These are phyloP conservation scores for Synergus japonicus DNA, from an alignment of 2,888 invertebrate species.

Conservation along the genomic window DNA sequence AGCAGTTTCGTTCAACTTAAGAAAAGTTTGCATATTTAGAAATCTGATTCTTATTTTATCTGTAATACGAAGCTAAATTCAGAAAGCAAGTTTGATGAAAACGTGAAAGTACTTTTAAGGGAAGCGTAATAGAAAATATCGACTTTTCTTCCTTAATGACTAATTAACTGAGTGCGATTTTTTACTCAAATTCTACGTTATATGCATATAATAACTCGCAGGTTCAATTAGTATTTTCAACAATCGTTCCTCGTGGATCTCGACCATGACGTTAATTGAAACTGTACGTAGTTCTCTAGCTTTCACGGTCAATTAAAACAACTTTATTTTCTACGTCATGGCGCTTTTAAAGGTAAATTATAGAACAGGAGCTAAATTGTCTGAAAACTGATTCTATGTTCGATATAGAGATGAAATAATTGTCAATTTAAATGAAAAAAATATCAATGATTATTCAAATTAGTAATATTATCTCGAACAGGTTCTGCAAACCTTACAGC, in stretches of 20 bases:
- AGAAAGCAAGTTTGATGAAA: not conserved
- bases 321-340: not conserved
- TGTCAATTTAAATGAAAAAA: conserved; percentile 37
- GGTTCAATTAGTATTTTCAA: conserved; percentile 24
- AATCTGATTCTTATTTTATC: not conserved
- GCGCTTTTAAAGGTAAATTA: not conserved
- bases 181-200: not conserved
- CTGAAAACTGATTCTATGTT: not conserved
- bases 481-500: not conserved
- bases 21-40: conserved; percentile 2
- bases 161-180: not conserved
- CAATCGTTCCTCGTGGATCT: conserved; percentile 29
- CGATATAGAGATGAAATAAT: not conserved
- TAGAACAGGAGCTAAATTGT: not conserved
- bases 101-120: not conserved
- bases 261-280: conserved; percentile 30
- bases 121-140: not conserved
- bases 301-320: conserved; percentile 35
- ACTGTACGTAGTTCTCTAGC: not conserved
- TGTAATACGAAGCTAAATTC: not conserved
- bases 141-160: not conserved
- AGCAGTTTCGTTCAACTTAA: not conserved
- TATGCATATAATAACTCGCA: not conserved
- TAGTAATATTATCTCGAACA: no score
- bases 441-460: not conserved